Evolutionary conservation across 2,113 vertebrate genomes (phyloP), one percentile per base, ranked within the genome.

Genomic region (Notarius lentiginosus): DNA sequence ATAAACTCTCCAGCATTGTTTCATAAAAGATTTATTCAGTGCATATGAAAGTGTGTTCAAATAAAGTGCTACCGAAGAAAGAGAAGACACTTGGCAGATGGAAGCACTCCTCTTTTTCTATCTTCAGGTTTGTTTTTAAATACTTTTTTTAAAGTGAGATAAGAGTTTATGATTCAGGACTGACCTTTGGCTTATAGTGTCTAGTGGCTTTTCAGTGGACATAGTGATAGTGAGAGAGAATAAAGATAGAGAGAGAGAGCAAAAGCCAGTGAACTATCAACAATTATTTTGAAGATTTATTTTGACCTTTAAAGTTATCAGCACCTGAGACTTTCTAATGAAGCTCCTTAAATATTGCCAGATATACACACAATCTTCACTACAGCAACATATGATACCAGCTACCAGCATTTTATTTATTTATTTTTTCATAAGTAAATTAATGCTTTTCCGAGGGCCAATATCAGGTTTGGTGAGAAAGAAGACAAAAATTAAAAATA

Each of bases 111-210:
- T 41, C n/a, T 76, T n/a, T 5, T 9, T 47, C 85, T 30, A 24
- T 86, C 51, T 89, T 70, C 34, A 68, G 75, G 82, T 87, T 79
- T 83, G 20, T 58, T 51, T 66, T 83, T 82, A 75, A 76, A 15
- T 58, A 17, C 55, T 87, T 84, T 68, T 70, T 85, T 68, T 27
- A n/a, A 58, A n/a, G 73, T 80, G 70, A 84, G 84, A 86, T 79
- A 79, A 87, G 72, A 87, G 80, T n/a, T 84, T 68, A 49, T 72
- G 49, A 85, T 89, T 90, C 87, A 83, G 56, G 70, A 60, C 30
- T 87, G 83, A 91, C 90, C 90, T 91, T 88, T 89, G 87, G 47
- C 82, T 83, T 85, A 17, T n/a, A 76, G 83, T 83, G 87, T 83
- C 79, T 89, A 82, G 34, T 41, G 34, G 70, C 56, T 88, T 88